Conservation (phyloP, 2,797 vertebrate species). For the Neoniphon sammara region DNA sequence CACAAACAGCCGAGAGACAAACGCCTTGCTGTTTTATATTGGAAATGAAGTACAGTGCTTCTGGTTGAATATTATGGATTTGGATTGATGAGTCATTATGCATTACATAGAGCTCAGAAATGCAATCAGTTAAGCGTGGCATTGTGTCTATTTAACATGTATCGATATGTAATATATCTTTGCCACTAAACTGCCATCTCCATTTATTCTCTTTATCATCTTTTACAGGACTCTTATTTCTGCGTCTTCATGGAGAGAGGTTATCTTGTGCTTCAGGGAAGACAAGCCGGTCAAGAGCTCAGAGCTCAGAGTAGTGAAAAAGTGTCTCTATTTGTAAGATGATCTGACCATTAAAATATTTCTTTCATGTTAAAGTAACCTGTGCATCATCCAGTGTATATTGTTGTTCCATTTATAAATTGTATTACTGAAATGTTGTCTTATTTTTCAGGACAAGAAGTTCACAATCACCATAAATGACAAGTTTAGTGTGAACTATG, state of each 20-base stretch:
- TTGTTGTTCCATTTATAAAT: neutral
- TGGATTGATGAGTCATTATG: neutral
- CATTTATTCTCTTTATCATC: slow-evolving; percentile 8
- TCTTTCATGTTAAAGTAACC: neutral
- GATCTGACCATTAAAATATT: neutral
- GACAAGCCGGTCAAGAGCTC: slow-evolving; percentile 30
- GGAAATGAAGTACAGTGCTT: slow-evolving; percentile 63
- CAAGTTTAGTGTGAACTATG: slow-evolving; percentile 30
- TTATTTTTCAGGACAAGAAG: slow-evolving; percentile 32
- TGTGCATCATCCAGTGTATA: neutral
- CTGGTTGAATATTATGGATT: neutral
- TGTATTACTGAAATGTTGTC: neutral
- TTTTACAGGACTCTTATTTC: slow-evolving; percentile 62
- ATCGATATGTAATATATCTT: neutral
- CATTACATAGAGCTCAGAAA: neutral
- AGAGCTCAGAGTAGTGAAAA: slow-evolving; percentile 44
- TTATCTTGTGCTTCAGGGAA: slow-evolving; percentile 61
- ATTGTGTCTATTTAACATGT: neutral
- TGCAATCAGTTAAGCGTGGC: neutral
- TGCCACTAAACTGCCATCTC: neutral
- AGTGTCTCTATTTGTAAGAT: slow-evolving; percentile 72
- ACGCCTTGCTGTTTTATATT: slow-evolving; percentile 71
- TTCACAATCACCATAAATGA: slow-evolving; percentile 19
- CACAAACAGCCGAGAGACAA: slow-evolving; percentile 61
- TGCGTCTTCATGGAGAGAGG: slow-evolving; percentile 64